Percentiles rank a stretch among this genome's conserved stretches.
phyloP scores from a whole-genome alignment of 2,113 vertebrate genomes.

The Sylvicapra grimmia region DNA sequence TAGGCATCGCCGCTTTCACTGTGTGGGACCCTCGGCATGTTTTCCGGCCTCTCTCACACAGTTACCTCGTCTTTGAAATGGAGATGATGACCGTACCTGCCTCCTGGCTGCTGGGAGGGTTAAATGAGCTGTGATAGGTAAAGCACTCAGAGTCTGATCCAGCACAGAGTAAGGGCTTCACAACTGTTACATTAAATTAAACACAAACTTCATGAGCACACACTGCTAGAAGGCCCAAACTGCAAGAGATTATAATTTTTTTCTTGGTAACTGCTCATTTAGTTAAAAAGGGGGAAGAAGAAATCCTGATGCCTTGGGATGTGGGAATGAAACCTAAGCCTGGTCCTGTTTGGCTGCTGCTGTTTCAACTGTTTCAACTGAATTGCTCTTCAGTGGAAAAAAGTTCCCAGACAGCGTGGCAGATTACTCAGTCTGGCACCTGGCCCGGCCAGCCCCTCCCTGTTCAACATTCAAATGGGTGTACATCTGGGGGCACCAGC shows the following conservation, averaged over 20 bases:
- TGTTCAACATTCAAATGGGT: neutral
- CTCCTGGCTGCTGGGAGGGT: neutral
- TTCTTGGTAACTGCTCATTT: neutral
- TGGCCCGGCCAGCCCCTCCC: neutral
- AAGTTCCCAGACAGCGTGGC: neutral
- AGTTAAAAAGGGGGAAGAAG: neutral
- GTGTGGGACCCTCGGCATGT: neutral
- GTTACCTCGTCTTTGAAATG: neutral
- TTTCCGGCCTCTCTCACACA: neutral
- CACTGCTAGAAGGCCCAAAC: neutral
- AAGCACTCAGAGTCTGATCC: neutral
- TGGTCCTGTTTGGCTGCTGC: neutral
- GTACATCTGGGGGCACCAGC: neutral
- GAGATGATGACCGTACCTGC: neutral
- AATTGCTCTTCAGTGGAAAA: neutral
- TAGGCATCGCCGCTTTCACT: neutral
- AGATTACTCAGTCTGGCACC: neutral
- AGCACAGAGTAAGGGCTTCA: neutral
- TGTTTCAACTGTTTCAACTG: neutral
- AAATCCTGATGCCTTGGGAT: neutral
- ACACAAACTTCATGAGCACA: neutral
- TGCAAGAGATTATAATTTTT: neutral
- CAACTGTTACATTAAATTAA: neutral
- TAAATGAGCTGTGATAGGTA: neutral
- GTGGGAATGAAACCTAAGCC: neutral